These are phyloP conservation scores for Drosophila leontia DNA, from an alignment of 1,140 invertebrate genomes.

Conservation along the genomic window DNA sequence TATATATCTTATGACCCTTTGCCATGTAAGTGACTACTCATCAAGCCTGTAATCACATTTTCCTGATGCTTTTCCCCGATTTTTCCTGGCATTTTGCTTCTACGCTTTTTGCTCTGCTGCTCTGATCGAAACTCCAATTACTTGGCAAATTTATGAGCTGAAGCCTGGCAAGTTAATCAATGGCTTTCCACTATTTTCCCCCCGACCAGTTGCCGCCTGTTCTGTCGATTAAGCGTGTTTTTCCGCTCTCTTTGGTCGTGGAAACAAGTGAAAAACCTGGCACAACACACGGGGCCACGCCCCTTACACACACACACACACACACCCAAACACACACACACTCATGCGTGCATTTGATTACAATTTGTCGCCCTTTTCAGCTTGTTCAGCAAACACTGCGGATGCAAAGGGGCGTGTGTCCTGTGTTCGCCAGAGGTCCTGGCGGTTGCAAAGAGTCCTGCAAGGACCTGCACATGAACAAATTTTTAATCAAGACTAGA, in stretches of 20 bases:
- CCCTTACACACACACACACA: slow-evolving; percentile 21
- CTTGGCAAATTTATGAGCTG: slow-evolving; percentile 36
- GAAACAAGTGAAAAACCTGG: slow-evolving; percentile 24
- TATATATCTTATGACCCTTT: background rate
- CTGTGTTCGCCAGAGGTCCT: slow-evolving; percentile 5
- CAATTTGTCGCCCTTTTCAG: slow-evolving; percentile 63
- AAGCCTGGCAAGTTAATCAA: slow-evolving; percentile 33
- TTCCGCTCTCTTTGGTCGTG: slow-evolving; percentile 39
- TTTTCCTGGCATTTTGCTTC: slow-evolving; percentile 1
- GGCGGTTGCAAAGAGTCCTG: background rate
- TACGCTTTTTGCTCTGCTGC: slow-evolving; percentile 3
- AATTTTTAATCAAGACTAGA: background rate
- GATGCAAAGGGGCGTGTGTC: slow-evolving; percentile 21
- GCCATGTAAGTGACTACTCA: slow-evolving; percentile 6
- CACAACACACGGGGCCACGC: slow-evolving; percentile 43
- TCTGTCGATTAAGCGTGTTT: slow-evolving; percentile 34
- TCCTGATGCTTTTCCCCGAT: background rate
- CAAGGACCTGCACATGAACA: background rate
- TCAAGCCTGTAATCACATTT: slow-evolving; percentile 8
- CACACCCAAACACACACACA: slow-evolving; percentile 10
- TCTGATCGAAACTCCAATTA: slow-evolving; percentile 31
- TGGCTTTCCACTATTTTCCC: slow-evolving; percentile 44
- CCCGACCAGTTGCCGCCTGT: background rate
- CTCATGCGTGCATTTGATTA: slow-evolving; percentile 67
- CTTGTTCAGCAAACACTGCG: slow-evolving; percentile 51